A percentile compares a stretch with the other conserved stretches of the same genome.
Conservation (phyloP, 2,797 vertebrate species). For the Manis javanica region DNA sequence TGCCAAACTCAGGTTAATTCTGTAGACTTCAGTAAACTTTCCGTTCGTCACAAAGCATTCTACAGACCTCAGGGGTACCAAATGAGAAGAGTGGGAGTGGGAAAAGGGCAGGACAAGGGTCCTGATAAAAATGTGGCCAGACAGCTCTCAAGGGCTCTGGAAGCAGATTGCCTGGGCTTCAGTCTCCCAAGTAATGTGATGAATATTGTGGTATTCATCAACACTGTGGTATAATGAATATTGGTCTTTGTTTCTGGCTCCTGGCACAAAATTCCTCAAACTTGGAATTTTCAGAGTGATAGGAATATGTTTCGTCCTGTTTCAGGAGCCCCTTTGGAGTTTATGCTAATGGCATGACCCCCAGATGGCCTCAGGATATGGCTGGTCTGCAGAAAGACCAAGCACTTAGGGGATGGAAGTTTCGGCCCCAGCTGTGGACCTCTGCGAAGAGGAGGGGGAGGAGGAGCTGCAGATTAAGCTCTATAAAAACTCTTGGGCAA, state of each 20-base stretch:
- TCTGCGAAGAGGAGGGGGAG: background rate
- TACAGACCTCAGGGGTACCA: background rate
- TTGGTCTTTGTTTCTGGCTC: background rate
- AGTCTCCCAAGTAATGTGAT: background rate
- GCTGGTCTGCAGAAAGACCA: background rate
- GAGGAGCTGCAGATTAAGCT: background rate
- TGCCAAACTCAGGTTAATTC: slow-evolving; percentile 67
- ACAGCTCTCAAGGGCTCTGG: background rate
- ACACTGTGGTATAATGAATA: background rate
- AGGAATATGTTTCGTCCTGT: background rate
- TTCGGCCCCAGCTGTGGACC: background rate
- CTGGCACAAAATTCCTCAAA: background rate
- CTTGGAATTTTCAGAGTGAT: background rate
- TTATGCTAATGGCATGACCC: background rate
- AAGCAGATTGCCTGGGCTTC: background rate
- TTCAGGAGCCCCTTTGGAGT: background rate
- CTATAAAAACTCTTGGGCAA: background rate
- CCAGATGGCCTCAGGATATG: background rate
- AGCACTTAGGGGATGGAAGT: background rate
- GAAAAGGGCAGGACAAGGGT: background rate
- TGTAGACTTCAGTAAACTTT: slow-evolving; percentile 66
- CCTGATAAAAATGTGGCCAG: too few species aligned
- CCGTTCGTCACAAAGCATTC: slow-evolving; percentile 42
- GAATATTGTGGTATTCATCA: too few species aligned
- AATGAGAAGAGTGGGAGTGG: background rate